Evolutionary conservation across 30 jellyfish, hydroid and myxozoan genomes (phyloP).

Genomic region (Hydra vulgaris): DNA sequence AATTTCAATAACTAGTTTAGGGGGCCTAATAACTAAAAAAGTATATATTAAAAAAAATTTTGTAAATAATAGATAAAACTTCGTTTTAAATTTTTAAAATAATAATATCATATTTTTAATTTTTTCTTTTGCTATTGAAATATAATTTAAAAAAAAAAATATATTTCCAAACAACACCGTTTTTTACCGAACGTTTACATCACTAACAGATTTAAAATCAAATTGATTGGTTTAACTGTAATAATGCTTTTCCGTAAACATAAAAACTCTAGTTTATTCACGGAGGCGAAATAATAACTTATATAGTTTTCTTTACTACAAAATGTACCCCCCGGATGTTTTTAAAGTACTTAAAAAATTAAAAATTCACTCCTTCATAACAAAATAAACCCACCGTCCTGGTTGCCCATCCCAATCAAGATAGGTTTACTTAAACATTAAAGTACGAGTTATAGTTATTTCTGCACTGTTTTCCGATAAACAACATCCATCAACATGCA

Average conservation of each 20-base stretch:
- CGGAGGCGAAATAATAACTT: background rate
- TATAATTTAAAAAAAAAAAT: too few species aligned
- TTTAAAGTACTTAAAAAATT: background rate
- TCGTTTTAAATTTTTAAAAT: too few species aligned
- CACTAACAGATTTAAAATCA: background rate
- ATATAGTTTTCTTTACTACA: background rate
- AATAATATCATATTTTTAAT: too few species aligned
- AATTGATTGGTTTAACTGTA: background rate
- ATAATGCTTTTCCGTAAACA: background rate
- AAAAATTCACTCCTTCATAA: background rate
- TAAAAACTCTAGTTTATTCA: background rate
- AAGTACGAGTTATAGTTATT: background rate
- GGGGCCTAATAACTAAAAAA: background rate
- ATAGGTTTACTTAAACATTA: background rate
- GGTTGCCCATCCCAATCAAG: background rate
- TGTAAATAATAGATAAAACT: too few species aligned
- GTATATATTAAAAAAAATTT: too few species aligned
- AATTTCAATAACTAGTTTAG: background rate
- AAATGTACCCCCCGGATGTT: slow-evolving; percentile 4
- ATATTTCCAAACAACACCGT: too few species aligned
- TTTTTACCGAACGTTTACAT: background rate
- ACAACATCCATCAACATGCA: slow-evolving; percentile 20
- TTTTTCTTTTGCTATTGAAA: too few species aligned
- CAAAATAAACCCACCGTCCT: background rate
- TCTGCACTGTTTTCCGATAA: background rate